Base-by-base conservation (phyloP, 2,888 invertebrate species). In the Dicranocentrus wangi region DNA sequence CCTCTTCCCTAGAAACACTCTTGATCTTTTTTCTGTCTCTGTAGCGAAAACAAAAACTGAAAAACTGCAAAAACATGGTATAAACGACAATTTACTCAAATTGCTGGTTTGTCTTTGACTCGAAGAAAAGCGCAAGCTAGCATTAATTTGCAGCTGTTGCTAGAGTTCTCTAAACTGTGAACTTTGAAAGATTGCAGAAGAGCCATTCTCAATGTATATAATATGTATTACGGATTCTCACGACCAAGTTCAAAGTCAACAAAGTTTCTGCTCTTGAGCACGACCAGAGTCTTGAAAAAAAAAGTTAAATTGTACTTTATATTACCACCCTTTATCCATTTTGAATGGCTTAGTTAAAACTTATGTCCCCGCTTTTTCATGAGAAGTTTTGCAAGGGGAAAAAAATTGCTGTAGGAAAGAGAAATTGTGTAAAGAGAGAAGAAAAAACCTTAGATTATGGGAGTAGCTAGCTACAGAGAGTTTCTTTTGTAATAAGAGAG, bases 191-290 rank as follows among this genome's bases (percentile, higher is more conserved):
- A n/a, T n/a, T n/a, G n/a, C n/a, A n/a, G n/a, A n/a, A n/a, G n/a
- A n/a, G n/a, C n/a, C n/a, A n/a, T n/a, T n/a, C n/a, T n/a, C n/a
- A n/a, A n/a, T n/a, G n/a, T n/a, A n/a, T n/a, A n/a, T n/a, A n/a
- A n/a, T n/a, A n/a, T n/a, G n/a, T n/a, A n/a, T n/a, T n/a, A n/a
- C n/a, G n/a, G n/a, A n/a, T n/a, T n/a, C n/a, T n/a, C n/a, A n/a
- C n/a, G 13, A 39, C 7, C 51, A 51, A 51, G 51, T 51, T 51
- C 51, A 51, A 51, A 51, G 51, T 7, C 51, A 51, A n/a, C 13
- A 51, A 17, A 51, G 51, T n/a, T n/a, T 17, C n/a, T 51, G 51
- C 7, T 17, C 51, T 51, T 51, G 7, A 5, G 7, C 51, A n/a
- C 51, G 7, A 8, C n/a, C 51, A 8, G 8, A 13, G 39, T 39